Conservation (phyloP, 2,888 invertebrate species). For the Ctenicera cuprea region DNA sequence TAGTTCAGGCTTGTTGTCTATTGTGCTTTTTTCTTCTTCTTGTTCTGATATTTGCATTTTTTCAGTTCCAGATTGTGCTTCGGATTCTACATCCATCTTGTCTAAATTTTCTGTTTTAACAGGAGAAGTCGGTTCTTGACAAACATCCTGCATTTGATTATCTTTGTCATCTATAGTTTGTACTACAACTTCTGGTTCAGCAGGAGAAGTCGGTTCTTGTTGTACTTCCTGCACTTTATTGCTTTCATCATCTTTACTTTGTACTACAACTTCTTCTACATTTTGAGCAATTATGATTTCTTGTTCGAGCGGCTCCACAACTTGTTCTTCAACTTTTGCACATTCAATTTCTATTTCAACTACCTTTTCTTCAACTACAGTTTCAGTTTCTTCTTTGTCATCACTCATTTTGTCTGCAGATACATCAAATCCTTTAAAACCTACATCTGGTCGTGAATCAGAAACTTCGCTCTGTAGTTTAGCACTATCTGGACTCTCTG, state of each 20-base stretch:
- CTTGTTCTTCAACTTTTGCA: conserved; percentile 2
- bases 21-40: not conserved
- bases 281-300: not conserved
- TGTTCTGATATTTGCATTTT: conserved; percentile 32
- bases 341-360: too few relatives aligned
- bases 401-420: too few relatives aligned
- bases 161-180: not conserved
- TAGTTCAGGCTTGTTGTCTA: conserved; percentile 12
- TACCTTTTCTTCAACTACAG: conserved; percentile 54
- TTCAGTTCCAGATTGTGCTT: conserved; percentile 44
- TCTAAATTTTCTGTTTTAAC: conserved; percentile 71
- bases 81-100: conserved; percentile 69
- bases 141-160: conserved; percentile 52
- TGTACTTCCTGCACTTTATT: too few relatives aligned
- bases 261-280: too few relatives aligned
- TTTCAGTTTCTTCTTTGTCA: conserved; percentile 23
- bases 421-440: too few relatives aligned
- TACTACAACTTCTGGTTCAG: too few relatives aligned
- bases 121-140: conserved; percentile 55
- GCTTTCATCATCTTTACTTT: too few relatives aligned
- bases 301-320: not conserved
- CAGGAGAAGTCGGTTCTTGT: too few relatives aligned
- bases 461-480: too few relatives aligned
- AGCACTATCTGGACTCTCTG: too few relatives aligned
- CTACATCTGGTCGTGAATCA: too few relatives aligned